Evolutionary conservation across 2,797 vertebrate genomes (phyloP).

Genomic region (Ataeniobius toweri): DNA sequence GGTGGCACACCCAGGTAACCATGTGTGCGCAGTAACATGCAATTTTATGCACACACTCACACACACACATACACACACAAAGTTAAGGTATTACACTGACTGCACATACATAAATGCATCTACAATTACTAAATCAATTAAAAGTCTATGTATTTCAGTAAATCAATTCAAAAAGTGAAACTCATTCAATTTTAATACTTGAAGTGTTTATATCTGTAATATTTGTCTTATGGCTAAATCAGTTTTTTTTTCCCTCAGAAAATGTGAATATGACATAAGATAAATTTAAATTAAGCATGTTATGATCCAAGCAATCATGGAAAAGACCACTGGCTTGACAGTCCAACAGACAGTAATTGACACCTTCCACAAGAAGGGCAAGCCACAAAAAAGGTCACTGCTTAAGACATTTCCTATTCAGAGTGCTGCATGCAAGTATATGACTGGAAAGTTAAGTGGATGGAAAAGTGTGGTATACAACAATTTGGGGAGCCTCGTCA

Average conservation of each 20-base stretch:
- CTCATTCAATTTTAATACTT: background rate
- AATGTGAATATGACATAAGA: background rate
- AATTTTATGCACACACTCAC: constrained; percentile 13
- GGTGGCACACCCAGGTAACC: constrained; percentile 63
- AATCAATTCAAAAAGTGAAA: background rate
- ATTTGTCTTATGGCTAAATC: background rate
- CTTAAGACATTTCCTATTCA: background rate
- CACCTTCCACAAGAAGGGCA: background rate
- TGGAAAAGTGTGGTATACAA: background rate
- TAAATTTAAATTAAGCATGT: background rate
- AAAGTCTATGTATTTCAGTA: background rate
- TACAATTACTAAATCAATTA: background rate
- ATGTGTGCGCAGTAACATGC: constrained; percentile 48
- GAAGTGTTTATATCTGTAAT: background rate
- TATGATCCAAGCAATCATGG: background rate
- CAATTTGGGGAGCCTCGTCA: background rate
- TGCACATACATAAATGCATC: background rate
- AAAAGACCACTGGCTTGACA: background rate
- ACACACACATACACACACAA: constrained; percentile 23
- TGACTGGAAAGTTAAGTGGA: background rate
- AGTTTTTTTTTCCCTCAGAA: background rate
- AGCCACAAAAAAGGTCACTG: background rate
- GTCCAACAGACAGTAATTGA: background rate
- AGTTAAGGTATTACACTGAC: background rate
- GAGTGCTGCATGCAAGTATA: background rate